Evolutionary conservation across 2,888 invertebrate species (phyloP), one percentile per base, ranked within the genome.

Genomic region (Furcula furcula): DNA sequence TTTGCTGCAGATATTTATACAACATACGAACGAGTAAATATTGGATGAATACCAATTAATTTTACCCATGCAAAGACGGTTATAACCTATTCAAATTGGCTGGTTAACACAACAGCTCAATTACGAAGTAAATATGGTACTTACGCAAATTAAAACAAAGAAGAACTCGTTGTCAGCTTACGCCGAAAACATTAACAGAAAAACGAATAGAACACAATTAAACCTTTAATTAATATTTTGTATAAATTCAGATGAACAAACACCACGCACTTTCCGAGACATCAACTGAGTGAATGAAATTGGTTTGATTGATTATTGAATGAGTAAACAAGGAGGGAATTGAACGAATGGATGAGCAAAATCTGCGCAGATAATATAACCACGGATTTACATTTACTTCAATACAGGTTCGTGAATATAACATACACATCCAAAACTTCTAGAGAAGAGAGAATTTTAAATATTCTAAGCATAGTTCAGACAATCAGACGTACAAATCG

Each of bases 161-260:
- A 25, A 13, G 32, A 26, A 28, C 20, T 7, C 7, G 7, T n/a
- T 29, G 30, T 44, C 31, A 37, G 37, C 39, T 25, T 10, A n/a
- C 31, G 40, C 48, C 46, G 37, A 46, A 31, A 32, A 16, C 31
- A 12, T 29, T 20, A 4, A 21, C 29, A 3, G 19, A 31, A 20
- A 43, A 29, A 19, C 16, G 16, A 5, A 25, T 11, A 20, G 29
- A 38, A 22, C 22, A 29, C 34, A 9, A 13, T 31, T 34, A 34
- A 22, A 30, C n/a, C n/a, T n/a, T n/a, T n/a, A n/a, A n/a, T n/a
- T n/a, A n/a, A n/a, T n/a, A n/a, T 12, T 42, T 29, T 5, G 10
- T 23, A 26, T 20, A 32, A 40, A 36, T 33, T 44, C 32, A 32
- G 23, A 29, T 12, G 22, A 14, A 19, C 41, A 55, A 48, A 55